These are phyloP conservation scores for Calcarius lapponicus DNA, from an alignment of 2,797 vertebrate species.

Conservation along the genomic window DNA sequence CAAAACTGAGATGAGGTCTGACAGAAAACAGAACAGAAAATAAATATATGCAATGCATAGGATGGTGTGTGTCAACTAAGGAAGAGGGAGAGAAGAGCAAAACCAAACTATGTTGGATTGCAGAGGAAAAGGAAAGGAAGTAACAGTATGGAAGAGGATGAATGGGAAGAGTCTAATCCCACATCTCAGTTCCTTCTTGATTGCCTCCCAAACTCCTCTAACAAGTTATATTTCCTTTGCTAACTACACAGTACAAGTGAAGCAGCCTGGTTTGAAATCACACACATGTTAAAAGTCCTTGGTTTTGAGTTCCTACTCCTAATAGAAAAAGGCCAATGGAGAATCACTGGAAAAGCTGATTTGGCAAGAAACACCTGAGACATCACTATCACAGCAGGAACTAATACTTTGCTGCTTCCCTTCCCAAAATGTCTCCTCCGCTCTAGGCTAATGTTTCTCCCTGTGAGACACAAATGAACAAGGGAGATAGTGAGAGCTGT, in stretches of 20 bases:
- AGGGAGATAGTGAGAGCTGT: background rate
- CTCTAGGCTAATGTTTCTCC: background rate
- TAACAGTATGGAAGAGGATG: background rate
- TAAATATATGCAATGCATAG: background rate
- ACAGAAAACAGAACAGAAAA: background rate
- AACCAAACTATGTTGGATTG: background rate
- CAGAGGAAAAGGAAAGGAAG: background rate
- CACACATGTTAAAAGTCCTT: background rate
- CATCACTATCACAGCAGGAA: background rate
- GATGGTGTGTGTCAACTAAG: background rate
- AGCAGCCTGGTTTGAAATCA: background rate
- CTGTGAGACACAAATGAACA: background rate
- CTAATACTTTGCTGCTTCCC: background rate
- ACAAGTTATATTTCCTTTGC: background rate
- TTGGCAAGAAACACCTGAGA: background rate
- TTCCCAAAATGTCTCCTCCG: background rate
- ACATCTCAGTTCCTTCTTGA: background rate
- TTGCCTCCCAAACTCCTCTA: background rate
- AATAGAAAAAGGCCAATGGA: background rate
- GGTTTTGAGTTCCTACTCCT: background rate
- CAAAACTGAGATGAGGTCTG: background rate
- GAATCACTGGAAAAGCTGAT: background rate
- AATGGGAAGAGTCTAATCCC: background rate
- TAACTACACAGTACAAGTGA: background rate
- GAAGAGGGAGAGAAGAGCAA: background rate